These are phyloP conservation scores for Pseudocheirus occidentalis DNA, from an alignment of 2,797 vertebrate genomes.

Conservation along the genomic window DNA sequence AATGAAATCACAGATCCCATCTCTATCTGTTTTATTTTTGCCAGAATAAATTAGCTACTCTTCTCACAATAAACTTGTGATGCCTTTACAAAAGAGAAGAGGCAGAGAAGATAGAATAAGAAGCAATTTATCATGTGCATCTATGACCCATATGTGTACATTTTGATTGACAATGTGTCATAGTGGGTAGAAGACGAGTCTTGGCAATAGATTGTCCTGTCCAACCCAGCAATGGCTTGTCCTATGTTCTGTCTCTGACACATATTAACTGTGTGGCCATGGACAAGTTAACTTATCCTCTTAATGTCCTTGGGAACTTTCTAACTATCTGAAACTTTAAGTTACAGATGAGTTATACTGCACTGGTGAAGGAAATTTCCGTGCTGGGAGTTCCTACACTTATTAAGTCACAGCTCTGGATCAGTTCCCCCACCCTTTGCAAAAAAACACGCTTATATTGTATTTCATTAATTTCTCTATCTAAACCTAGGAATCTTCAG, in stretches of 20 bases:
- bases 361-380: background rate
- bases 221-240: background rate
- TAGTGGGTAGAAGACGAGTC: background rate
- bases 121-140: background rate
- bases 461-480: background rate
- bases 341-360: background rate
- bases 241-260: background rate
- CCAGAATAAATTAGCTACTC: background rate
- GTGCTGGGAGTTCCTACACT: background rate
- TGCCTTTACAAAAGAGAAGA: slow-evolving; percentile 9
- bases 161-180: background rate
- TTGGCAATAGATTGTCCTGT: background rate
- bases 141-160: background rate
- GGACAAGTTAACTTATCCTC: background rate
- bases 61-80: slow-evolving; percentile 12
- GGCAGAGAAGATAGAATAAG: background rate
- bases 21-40: background rate
- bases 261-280: background rate
- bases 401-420: background rate
- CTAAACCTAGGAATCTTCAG: background rate
- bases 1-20: background rate
- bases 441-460: background rate
- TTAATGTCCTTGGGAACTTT: background rate
- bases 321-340: background rate
- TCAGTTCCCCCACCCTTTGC: background rate